Evolutionary conservation across 2,113 vertebrate species (phyloP).

Genomic region (Psephotus haematonotus): DNA sequence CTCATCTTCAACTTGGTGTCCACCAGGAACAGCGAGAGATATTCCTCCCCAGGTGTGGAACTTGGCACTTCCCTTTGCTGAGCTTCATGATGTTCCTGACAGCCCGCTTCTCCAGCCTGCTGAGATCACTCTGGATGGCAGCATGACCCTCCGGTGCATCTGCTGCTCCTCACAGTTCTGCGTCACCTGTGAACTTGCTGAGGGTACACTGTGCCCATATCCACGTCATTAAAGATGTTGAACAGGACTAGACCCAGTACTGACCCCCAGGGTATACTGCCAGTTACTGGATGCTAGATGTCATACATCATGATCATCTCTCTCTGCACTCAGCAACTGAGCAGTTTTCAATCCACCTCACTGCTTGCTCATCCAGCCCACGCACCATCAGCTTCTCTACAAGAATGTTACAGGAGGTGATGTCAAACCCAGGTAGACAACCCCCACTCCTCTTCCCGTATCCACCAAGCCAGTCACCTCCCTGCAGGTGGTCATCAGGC

Average conservation of each 20-base stretch:
- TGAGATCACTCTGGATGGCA: background rate
- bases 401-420: background rate
- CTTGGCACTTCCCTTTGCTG: background rate
- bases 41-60: background rate
- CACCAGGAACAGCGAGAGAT: background rate
- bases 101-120: background rate
- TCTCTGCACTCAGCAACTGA: background rate
- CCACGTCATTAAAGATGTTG: background rate
- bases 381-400: fast-evolving
- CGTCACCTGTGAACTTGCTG: background rate
- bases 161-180: background rate
- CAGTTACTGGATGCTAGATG: background rate
- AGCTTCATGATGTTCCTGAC: background rate
- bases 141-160: background rate
- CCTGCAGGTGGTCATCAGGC: background rate
- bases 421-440: background rate
- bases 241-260: background rate
- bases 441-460: background rate
- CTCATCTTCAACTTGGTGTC: background rate
- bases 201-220: background rate
- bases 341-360: background rate
- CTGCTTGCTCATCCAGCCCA: background rate
- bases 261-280: background rate
- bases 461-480: background rate
- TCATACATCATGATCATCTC: background rate